Conservation (phyloP, 1,140 invertebrate genomes). For the Nasonia vitripennis region DNA sequence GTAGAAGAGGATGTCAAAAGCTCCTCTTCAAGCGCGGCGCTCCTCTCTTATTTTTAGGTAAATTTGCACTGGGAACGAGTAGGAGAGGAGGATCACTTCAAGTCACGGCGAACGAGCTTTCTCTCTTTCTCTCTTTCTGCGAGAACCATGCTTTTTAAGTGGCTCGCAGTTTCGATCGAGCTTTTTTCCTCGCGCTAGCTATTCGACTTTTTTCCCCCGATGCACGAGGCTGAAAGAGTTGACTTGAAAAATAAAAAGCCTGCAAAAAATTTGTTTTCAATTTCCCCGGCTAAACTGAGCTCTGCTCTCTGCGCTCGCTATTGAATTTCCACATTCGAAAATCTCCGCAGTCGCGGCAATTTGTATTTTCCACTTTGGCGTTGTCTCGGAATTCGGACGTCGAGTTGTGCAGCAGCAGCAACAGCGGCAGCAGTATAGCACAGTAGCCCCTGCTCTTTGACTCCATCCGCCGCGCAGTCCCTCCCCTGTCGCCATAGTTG, state of each 20-base stretch:
- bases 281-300: background rate
- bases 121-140: background rate
- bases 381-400: conserved; percentile 35
- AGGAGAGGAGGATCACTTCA: background rate
- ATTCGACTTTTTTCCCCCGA: background rate
- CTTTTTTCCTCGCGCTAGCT: background rate
- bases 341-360: background rate
- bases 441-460: conserved; percentile 10
- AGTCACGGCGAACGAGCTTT: background rate
- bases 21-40: background rate
- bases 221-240: background rate
- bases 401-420: background rate
- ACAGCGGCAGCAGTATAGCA: background rate
- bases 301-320: background rate
- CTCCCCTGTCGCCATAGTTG: background rate
- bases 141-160: background rate
- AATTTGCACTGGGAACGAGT: conserved; percentile 7
- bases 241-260: too few relatives aligned
- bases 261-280: background rate
- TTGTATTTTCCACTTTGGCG: conserved; percentile 20
- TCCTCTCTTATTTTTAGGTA: conserved; percentile 15
- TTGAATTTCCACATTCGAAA: conserved; percentile 31
- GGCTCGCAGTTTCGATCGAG: background rate
- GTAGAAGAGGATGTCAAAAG: conserved; percentile 18
- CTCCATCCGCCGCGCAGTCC: background rate